Evolutionary conservation across 2,113 vertebrate species (phyloP), one percentile per base, ranked within the genome.

Genomic region (Gallinago paraguaiae): DNA sequence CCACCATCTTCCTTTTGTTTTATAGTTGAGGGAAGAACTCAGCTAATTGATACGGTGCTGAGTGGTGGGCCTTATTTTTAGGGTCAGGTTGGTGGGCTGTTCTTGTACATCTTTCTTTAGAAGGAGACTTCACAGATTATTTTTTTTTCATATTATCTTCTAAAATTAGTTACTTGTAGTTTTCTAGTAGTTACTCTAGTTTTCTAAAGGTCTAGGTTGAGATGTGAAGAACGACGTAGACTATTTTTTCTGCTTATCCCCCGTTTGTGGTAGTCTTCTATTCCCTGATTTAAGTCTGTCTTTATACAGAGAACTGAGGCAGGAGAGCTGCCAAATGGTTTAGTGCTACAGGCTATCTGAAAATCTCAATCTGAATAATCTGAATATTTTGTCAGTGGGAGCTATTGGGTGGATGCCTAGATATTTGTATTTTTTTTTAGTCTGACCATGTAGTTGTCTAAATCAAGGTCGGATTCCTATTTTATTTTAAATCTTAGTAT

Each of bases 331-430:
- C 92, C 92, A 94, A 88, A 30, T 70, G 28, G 25, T 86, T 95
- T 65, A 79, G 61, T 77, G 79, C 93, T 91, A 88, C 59, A 91
- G 85, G 87, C 90, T 86, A 90, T 97, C 88, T 94, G 68, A 92
- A 90, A 71, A 93, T 96, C 88, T 97, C 90, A 19, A 56, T 95
- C 87, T 93, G 90, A 92, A 64, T 90, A 19, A 56, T 95, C 90
- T 93, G 90, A 92, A 64, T 92, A 79, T 94, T 94, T 92, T 88
- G 88, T 94, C 92, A 92, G 93, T 93, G 82, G 86, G 64, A 97
- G 82, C 82, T 86, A 13, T 88, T 94, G 90, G 46, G 76, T 82
- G 27, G 56, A 83, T 96, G 95, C 93, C 93, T 90, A 48, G 64
- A 14, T 86, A 70, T 37, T 53, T 83, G 20, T 18, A 33, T 25